Conservation (phyloP, 2,113 vertebrate species). For the Rhineura floridana region DNA sequence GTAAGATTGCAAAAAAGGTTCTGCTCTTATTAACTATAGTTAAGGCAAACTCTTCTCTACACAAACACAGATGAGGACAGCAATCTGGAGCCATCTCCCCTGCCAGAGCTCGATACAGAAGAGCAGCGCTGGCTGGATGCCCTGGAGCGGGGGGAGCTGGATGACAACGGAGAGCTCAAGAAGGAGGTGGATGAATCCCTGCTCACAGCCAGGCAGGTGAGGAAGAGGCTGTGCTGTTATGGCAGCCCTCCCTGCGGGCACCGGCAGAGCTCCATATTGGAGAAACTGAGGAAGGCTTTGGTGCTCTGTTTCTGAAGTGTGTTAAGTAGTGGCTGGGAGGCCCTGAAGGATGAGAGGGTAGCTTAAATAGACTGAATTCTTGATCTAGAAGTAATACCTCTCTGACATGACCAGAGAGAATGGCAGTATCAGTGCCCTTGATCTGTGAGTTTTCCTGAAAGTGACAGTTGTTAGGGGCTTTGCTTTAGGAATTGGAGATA, state of each 20-base stretch:
- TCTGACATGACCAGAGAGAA: background rate
- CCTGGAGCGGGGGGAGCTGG: constrained; percentile 92
- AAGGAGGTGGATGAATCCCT: constrained; percentile 92
- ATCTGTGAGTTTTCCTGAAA: background rate
- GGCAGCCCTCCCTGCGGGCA: too few relatives aligned
- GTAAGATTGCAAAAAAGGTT: background rate
- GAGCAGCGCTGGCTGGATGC: constrained; percentile 95
- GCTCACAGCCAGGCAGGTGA: constrained; percentile 91
- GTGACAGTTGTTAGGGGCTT: background rate
- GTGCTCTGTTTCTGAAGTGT: rapidly evolving
- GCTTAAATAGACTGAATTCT: background rate
- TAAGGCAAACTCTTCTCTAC: background rate
- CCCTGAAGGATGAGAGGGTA: background rate
- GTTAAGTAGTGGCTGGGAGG: background rate
- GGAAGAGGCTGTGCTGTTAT: background rate
- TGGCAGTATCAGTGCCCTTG: too few relatives aligned
- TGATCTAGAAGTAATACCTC: background rate
- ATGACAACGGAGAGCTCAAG: constrained; percentile 95
- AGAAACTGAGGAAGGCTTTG: rapidly evolving
- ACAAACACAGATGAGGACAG: constrained; percentile 89
- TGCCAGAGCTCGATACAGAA: constrained; percentile 82
- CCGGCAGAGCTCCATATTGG: too few relatives aligned
- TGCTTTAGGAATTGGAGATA: background rate
- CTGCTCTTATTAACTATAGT: background rate
- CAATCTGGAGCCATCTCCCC: constrained; percentile 88